Evolutionary conservation across 2,888 invertebrate genomes (phyloP).

Genomic region (Eristalis intricaria): DNA sequence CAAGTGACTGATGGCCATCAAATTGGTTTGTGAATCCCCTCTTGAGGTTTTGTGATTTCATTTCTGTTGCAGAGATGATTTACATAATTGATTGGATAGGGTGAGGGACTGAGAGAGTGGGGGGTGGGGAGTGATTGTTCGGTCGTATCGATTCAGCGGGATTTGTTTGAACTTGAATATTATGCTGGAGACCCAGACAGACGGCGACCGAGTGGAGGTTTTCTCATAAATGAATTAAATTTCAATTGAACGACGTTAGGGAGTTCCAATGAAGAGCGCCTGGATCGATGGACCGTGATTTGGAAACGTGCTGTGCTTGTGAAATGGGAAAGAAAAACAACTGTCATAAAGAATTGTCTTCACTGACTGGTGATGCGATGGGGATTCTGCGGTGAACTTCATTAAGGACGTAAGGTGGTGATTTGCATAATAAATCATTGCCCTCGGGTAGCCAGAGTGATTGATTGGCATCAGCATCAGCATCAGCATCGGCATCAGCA

Average conservation of each 20-base stretch:
- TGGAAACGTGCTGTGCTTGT: background rate
- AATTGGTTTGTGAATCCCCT: constrained; percentile 57
- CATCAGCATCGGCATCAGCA: constrained; percentile 3
- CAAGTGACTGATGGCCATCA: constrained; percentile 59
- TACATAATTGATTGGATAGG: constrained; percentile 61
- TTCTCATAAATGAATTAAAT: constrained; percentile 27
- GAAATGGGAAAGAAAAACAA: background rate
- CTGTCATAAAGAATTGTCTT: background rate
- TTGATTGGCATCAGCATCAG: no score
- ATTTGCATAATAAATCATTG: background rate
- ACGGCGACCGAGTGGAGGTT: background rate
- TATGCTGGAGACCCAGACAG: constrained; percentile 9
- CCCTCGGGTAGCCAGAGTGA: background rate
- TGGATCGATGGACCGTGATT: background rate
- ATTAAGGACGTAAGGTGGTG: background rate
- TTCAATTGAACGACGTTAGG: background rate
- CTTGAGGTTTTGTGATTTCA: constrained; percentile 48
- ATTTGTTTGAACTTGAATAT: constrained; percentile 39
- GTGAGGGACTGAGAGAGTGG: background rate
- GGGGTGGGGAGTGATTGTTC: constrained; percentile 5
- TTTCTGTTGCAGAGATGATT: constrained; percentile 47
- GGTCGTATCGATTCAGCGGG: constrained; percentile 12
- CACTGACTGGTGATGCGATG: no score
- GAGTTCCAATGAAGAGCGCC: background rate
- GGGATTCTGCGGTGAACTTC: background rate